These are phyloP conservation scores for Drosophila jambulina DNA, from an alignment of 1,140 invertebrate species.

Conservation along the genomic window DNA sequence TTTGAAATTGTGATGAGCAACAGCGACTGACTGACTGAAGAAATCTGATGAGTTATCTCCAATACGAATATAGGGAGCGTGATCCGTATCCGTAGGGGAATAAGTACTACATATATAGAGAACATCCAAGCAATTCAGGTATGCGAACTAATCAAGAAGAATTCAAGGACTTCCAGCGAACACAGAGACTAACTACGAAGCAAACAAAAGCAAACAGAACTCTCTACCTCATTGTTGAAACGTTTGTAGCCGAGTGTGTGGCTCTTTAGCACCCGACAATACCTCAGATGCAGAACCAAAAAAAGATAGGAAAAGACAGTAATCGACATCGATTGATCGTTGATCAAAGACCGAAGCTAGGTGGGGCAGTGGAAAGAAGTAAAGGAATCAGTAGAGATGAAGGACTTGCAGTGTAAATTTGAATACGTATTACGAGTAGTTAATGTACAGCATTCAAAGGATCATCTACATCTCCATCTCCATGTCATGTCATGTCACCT, in stretches of 20 bases:
- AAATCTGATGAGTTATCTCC: constrained; percentile 43
- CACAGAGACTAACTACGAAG: constrained; percentile 57
- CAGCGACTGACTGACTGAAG: constrained; percentile 43
- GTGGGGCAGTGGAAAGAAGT: constrained; percentile 3
- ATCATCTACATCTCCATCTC: constrained; percentile 41
- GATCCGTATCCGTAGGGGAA: constrained; percentile 35
- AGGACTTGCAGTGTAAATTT: constrained; percentile 54
- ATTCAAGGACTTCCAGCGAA: constrained; percentile 80
- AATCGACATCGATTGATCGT: neutral
- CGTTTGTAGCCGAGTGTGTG: constrained; percentile 58
- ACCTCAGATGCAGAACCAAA: constrained; percentile 66
- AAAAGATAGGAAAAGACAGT: constrained; percentile 1
- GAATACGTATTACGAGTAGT: constrained; percentile 47
- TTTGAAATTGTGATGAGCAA: constrained; percentile 62
- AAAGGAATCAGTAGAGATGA: constrained; percentile 29
- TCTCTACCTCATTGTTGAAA: constrained; percentile 82
- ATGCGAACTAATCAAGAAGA: constrained; percentile 73
- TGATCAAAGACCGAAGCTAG: constrained; percentile 10
- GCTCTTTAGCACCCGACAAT: constrained; percentile 72
- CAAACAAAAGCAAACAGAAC: constrained; percentile 60
- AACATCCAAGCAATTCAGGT: constrained; percentile 83
- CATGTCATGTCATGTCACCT: constrained; percentile 47
- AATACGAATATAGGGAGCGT: constrained; percentile 28
- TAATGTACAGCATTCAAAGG: constrained; percentile 29
- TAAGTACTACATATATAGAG: constrained; percentile 48